Conservation (phyloP, 2,113 vertebrate genomes). For the Platichthys stellatus region DNA sequence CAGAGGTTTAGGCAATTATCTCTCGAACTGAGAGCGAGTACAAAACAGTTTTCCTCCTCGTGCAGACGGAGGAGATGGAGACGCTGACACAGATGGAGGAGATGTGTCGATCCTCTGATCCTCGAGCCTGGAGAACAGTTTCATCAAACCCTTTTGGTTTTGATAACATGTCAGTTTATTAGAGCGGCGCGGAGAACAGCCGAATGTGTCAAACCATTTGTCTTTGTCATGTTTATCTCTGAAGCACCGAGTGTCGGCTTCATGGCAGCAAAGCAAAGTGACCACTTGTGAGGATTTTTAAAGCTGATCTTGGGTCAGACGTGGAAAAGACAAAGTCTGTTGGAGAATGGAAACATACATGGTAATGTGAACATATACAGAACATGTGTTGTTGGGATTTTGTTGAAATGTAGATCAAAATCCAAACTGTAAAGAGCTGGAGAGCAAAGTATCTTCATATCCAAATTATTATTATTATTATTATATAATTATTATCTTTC, state of each 20-base stretch:
- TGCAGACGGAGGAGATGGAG: background rate
- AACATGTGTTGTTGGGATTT: too few species aligned
- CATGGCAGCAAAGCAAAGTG: background rate
- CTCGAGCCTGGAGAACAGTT: background rate
- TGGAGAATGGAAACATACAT: too few species aligned
- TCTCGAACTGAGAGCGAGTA: conserved; percentile 46
- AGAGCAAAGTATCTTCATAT: too few species aligned
- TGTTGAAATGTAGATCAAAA: too few species aligned
- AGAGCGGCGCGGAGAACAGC: background rate
- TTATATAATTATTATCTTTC: too few species aligned
- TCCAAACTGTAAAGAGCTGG: too few species aligned
- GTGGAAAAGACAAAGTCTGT: background rate
- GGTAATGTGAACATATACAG: too few species aligned
- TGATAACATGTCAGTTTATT: background rate
- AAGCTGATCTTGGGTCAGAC: background rate
- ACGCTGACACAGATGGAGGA: background rate
- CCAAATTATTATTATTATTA: too few species aligned
- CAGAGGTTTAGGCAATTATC: conserved; percentile 59
- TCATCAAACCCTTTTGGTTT: background rate
- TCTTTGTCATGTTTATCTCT: background rate
- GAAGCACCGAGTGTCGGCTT: background rate
- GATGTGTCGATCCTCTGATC: background rate
- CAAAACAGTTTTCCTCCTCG: conserved; percentile 11
- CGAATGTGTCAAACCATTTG: background rate
- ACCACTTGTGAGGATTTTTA: background rate